These are phyloP conservation scores for Pluvialis apricaria DNA, from an alignment of 2,113 vertebrate species.

Conservation along the genomic window DNA sequence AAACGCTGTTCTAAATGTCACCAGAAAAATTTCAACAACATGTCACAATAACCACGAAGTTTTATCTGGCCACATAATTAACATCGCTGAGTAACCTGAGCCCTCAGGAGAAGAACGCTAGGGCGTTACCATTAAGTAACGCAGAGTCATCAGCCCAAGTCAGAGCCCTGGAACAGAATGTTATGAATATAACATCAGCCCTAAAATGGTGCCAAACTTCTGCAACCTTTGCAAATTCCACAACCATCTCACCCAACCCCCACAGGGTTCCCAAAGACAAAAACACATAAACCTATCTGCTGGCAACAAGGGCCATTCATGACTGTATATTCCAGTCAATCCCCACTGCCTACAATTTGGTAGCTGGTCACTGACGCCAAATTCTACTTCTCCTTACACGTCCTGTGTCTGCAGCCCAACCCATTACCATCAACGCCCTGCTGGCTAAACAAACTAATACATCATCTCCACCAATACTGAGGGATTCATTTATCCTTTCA, in stretches of 20 bases:
- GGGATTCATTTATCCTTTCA: not conserved
- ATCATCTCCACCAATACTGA: not conserved
- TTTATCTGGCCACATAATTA: slow-evolving; percentile 4
- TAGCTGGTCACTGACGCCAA: not conserved
- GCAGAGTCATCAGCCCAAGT: slow-evolving; percentile 8
- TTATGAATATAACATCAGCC: slow-evolving; percentile 25
- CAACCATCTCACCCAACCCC: not conserved
- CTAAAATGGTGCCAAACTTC: slow-evolving; percentile 7
- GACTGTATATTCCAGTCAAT: not conserved
- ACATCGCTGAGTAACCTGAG: not conserved
- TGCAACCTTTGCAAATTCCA: slow-evolving; percentile 25
- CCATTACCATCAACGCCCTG: not conserved
- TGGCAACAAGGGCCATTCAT: not conserved
- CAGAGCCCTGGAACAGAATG: slow-evolving; percentile 36
- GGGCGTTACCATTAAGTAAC: slow-evolving; percentile 42
- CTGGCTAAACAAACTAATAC: not conserved
- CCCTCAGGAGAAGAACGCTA: not conserved
- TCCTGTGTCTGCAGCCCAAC: slow-evolving; percentile 38
- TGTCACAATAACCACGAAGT: not conserved
- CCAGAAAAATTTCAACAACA: not conserved
- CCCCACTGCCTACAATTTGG: not conserved
- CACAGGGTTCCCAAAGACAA: not conserved
- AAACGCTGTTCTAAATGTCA: not conserved
- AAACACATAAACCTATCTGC: not conserved
- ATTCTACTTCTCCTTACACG: not conserved